A percentile compares a stretch with the other conserved stretches of the same genome.
Evolutionary conservation across 2,113 vertebrate genomes (phyloP).

Genomic region (Entomyzon cyanotis): DNA sequence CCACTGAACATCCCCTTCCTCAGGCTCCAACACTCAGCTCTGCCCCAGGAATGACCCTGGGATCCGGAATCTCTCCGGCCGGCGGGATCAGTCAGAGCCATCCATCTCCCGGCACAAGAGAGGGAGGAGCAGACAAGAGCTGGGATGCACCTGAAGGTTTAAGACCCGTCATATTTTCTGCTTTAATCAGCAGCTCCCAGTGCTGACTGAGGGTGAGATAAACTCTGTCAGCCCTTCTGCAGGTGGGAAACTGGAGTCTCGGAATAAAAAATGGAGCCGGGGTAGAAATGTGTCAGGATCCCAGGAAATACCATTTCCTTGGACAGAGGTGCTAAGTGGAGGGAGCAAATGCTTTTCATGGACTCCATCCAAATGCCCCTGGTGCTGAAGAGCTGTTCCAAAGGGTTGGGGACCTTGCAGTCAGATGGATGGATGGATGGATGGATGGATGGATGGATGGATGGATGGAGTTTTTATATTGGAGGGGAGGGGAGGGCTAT

Average conservation of each 20-base stretch:
- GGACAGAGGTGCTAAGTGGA: rapidly evolving
- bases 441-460: not conserved
- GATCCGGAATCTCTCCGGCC: not conserved
- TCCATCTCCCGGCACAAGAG: not conserved
- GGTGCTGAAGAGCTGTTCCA: not conserved
- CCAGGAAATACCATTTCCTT: not conserved
- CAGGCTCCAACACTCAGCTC: rapidly evolving
- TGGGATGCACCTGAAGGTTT: not conserved
- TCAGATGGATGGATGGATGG: not conserved
- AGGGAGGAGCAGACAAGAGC: not conserved
- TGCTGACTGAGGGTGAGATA: conserved; percentile 33
- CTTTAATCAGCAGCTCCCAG: conserved; percentile 35
- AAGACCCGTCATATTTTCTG: conserved; percentile 29
- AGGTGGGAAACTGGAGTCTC: not conserved
- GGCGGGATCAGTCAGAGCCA: not conserved
- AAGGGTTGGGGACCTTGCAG: not conserved
- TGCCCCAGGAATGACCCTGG: not conserved
- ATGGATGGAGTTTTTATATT: rapidly evolving
- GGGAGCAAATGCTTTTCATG: not conserved
- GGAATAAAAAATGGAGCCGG: not conserved
- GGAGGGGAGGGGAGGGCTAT: rapidly evolving
- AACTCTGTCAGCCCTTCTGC: conserved; percentile 33
- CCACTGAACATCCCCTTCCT: not conserved
- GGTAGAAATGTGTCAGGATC: not conserved
- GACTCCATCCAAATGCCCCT: rapidly evolving